These are phyloP conservation scores for Acanthiza pusilla DNA, from an alignment of 2,797 vertebrate genomes.

Conservation along the genomic window DNA sequence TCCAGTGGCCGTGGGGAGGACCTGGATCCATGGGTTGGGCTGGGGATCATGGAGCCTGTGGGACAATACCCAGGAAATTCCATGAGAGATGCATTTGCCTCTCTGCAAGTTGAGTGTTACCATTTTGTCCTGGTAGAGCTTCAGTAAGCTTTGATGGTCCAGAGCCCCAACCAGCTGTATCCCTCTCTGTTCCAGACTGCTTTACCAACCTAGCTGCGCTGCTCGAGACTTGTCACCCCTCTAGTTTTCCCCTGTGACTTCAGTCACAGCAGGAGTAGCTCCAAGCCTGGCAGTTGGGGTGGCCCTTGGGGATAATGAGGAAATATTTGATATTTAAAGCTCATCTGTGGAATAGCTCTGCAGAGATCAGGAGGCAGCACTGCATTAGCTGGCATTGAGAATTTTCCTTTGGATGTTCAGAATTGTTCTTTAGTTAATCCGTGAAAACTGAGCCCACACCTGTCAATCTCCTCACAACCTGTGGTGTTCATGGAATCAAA, in stretches of 20 bases:
- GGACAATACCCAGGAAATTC: background rate
- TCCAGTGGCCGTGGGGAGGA: fast-evolving
- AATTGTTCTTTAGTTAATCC: background rate
- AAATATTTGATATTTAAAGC: background rate
- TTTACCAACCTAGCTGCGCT: background rate
- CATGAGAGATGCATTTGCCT: background rate
- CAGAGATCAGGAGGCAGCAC: background rate
- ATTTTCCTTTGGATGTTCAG: background rate
- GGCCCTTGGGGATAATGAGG: background rate
- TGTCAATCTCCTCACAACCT: background rate
- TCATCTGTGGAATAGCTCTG: background rate
- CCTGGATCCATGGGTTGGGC: background rate
- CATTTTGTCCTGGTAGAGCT: background rate
- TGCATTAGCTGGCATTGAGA: background rate
- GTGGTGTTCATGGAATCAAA: background rate
- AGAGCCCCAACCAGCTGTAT: background rate
- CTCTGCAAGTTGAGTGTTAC: background rate
- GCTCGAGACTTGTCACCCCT: fast-evolving
- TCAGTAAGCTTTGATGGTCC: background rate
- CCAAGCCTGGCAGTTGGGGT: background rate
- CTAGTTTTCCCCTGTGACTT: background rate
- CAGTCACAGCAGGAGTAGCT: background rate
- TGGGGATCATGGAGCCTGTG: background rate
- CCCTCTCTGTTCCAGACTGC: background rate
- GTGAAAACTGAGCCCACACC: background rate